These are phyloP conservation scores for Endomychus coccineus DNA, from an alignment of 2,888 invertebrate species.

Conservation along the genomic window DNA sequence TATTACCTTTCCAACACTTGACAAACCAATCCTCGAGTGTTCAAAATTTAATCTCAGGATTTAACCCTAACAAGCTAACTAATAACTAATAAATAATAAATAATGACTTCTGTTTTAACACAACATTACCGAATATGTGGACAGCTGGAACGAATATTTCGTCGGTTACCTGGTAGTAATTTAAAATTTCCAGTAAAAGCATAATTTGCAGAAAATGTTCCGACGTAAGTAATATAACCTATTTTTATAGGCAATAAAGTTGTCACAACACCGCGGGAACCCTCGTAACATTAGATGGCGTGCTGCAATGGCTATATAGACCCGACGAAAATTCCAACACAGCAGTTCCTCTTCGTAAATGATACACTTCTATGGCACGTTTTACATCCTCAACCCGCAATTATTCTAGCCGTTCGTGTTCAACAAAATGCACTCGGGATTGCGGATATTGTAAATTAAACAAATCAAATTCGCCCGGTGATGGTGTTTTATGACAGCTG, in stretches of 20 bases:
- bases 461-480: slow-evolving; percentile 17
- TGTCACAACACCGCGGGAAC: not conserved
- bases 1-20: too few relatives aligned
- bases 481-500: slow-evolving; percentile 16
- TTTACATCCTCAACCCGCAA: slow-evolving; percentile 17
- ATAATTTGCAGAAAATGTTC: too few relatives aligned
- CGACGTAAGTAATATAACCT: too few relatives aligned
- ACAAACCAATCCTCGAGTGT: too few relatives aligned
- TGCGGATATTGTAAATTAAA: slow-evolving; percentile 21
- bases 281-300: not conserved
- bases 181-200: too few relatives aligned
- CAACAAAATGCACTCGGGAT: slow-evolving; percentile 16
- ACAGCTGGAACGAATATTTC: too few relatives aligned
- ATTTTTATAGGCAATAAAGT: not conserved
- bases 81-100: too few relatives aligned
- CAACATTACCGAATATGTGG: too few relatives aligned
- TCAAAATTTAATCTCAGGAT: too few relatives aligned
- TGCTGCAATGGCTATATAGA: not conserved
- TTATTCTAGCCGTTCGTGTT: slow-evolving; percentile 21
- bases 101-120: too few relatives aligned
- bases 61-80: too few relatives aligned
- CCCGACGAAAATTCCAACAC: not conserved
- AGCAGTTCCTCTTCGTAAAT: slow-evolving; percentile 15
- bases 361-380: slow-evolving; percentile 23
- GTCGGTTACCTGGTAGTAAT: too few relatives aligned